A percentile compares a stretch with the other conserved stretches of the same genome.
Evolutionary conservation across 1,140 invertebrate genomes (phyloP).

Genomic region (Neodiprion fabricii): DNA sequence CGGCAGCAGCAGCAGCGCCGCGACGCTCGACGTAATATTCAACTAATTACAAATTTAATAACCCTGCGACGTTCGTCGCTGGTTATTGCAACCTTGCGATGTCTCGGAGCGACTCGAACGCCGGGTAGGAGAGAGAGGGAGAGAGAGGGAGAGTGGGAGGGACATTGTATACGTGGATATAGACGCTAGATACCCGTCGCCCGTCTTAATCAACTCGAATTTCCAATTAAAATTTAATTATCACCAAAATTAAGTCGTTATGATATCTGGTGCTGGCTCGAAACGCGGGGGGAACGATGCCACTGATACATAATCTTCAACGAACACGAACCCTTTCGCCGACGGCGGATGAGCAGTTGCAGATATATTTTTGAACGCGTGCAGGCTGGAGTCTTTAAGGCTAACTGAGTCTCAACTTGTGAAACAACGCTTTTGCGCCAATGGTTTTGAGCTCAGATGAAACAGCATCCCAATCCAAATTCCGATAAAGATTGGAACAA

Average conservation of each 20-base stretch:
- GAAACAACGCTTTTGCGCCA: no score
- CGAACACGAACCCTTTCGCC: no score
- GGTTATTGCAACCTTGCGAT: slow-evolving; percentile 37
- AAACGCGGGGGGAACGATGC: slow-evolving; percentile 1
- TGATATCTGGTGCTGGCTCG: slow-evolving; percentile 24
- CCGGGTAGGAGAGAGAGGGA: slow-evolving; percentile 11
- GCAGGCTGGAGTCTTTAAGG: no score
- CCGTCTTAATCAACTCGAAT: slow-evolving; percentile 50
- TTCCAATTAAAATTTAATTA: slow-evolving; percentile 57
- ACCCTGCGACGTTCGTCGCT: slow-evolving; percentile 35
- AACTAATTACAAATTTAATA: slow-evolving; percentile 56
- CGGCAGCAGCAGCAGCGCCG: slow-evolving; percentile 19
- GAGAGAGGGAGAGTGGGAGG: not conserved
- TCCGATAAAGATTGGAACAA: no score
- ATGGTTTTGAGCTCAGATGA: no score
- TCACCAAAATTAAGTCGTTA: slow-evolving; percentile 43
- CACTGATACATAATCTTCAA: no score
- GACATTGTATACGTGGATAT: slow-evolving; percentile 25
- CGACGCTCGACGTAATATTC: slow-evolving; percentile 46
- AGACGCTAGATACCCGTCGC: slow-evolving; percentile 31
- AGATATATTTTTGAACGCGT: no score
- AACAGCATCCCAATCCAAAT: no score
- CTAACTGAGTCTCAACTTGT: no score
- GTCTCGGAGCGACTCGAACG: slow-evolving; percentile 21
- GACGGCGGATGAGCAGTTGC: no score